Percentiles rank a stretch among this genome's conserved stretches.
These are phyloP conservation scores for Odocoileus virginianus DNA, from an alignment of 2,113 vertebrate genomes.

Conservation along the genomic window DNA sequence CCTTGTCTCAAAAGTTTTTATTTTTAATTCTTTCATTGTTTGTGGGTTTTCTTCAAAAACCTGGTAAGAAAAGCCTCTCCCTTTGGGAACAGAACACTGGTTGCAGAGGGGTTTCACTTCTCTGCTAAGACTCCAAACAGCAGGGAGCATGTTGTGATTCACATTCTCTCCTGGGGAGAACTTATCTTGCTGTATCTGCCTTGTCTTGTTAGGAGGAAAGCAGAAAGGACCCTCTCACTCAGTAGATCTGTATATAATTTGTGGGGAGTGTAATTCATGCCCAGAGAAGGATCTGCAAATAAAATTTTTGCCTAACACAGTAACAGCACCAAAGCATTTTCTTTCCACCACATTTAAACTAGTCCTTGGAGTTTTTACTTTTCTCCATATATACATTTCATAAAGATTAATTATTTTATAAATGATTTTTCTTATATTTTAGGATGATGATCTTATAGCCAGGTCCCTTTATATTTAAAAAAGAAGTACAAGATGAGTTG, in stretches of 20 bases:
- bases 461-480: neutral
- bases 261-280: constrained; percentile 36
- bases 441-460: neutral
- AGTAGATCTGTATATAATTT: constrained; percentile 53
- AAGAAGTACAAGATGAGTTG: neutral
- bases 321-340: constrained; percentile 54
- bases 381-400: constrained; percentile 20
- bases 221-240: neutral
- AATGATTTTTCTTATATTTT: neutral
- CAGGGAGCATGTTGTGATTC: neutral
- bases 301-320: constrained; percentile 17
- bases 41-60: constrained; percentile 19
- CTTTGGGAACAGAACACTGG: neutral
- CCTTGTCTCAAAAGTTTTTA: neutral
- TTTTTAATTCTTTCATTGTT: constrained; percentile 5
- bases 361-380: neutral
- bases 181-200: neutral
- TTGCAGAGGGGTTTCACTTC: neutral
- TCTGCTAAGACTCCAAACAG: neutral
- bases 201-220: neutral
- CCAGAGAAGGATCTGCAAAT: constrained; percentile 55
- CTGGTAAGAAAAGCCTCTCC: neutral
- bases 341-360: constrained; percentile 47
- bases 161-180: constrained; percentile 4
- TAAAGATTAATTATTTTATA: neutral